Conservation (phyloP, 2,797 vertebrate species). For the Eremophila alpestris region DNA sequence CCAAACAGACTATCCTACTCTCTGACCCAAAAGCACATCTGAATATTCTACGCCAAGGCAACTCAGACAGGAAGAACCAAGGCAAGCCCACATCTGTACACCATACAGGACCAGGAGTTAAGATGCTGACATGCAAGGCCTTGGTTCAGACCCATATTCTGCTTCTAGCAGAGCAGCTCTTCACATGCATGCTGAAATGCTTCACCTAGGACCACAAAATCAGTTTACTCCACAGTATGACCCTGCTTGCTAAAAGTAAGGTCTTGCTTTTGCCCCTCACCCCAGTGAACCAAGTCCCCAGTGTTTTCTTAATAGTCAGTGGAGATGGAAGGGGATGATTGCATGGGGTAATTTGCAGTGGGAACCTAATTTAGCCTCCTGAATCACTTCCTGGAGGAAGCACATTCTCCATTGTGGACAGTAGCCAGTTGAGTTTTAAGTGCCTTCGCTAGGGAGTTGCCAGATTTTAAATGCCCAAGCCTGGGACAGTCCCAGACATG, state of each 20-base stretch:
- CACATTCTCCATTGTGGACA: fast-evolving
- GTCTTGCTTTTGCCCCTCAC: neutral
- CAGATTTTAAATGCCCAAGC: neutral
- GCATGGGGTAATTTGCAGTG: neutral
- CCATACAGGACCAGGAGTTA: neutral
- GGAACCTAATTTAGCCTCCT: neutral
- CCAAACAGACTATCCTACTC: neutral
- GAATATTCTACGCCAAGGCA: neutral
- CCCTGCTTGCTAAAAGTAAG: neutral
- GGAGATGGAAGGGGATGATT: neutral
- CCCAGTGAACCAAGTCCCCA: neutral
- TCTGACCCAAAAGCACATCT: neutral
- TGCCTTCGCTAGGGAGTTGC: neutral
- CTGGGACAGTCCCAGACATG: neutral
- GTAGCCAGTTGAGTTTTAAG: neutral
- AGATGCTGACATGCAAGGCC: neutral
- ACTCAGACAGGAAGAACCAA: neutral
- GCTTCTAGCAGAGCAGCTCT: neutral
- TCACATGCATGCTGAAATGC: neutral
- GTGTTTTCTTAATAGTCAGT: neutral
- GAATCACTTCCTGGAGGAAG: constrained; percentile 5
- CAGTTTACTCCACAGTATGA: neutral
- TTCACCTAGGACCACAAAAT: neutral
- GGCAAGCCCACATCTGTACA: neutral
- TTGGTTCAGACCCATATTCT: neutral